phyloP scores from a whole-genome alignment of 2,888 invertebrate genomes.

The Xylocampa areola region DNA sequence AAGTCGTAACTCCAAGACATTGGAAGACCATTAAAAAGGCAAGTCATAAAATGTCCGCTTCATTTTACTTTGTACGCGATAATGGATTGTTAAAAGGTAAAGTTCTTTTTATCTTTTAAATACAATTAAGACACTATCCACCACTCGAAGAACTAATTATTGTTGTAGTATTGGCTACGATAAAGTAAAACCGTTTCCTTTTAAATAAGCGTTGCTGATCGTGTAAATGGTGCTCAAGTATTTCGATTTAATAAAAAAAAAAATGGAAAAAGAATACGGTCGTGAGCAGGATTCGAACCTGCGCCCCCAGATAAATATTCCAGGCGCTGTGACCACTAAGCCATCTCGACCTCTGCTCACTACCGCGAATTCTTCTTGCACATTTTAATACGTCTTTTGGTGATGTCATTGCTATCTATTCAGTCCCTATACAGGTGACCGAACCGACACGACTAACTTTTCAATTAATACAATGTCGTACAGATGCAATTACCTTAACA shows the following conservation, averaged over 20 bases:
- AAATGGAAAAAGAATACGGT: no score
- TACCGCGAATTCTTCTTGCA: no score
- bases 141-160: conserved; percentile 36
- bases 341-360: no score
- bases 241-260: conserved; percentile 18
- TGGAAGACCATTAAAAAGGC: conserved; percentile 61
- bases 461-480: no score
- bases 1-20: conserved; percentile 53
- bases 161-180: conserved; percentile 18
- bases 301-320: no score
- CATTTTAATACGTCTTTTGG: no score
- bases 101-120: conserved; percentile 50
- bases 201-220: conserved; percentile 44
- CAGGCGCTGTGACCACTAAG: no score
- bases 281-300: no score
- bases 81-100: conserved; percentile 58
- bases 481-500: no score
- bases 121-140: conserved; percentile 46
- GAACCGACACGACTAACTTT: no score
- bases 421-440: no score
- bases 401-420: no score
- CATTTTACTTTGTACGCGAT: conserved; percentile 53
- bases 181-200: conserved; percentile 38
- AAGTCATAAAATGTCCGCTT: conserved; percentile 56
- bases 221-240: conserved; percentile 30